Conservation (phyloP, 2,113 vertebrate genomes). For the Micromys minutus region DNA sequence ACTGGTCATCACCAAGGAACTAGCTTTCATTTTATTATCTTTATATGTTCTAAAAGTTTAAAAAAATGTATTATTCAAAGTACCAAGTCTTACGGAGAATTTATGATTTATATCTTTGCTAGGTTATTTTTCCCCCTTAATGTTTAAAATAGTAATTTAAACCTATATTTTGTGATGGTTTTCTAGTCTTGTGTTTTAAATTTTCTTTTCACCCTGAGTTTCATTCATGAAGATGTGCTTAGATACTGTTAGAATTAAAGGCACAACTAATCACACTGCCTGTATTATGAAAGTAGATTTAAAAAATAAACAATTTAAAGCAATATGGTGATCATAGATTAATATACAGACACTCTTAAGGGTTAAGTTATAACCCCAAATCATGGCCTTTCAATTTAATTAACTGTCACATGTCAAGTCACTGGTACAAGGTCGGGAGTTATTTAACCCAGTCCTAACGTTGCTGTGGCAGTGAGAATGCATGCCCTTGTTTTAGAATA, state of each 20-base stretch:
- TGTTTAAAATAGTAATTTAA: no score
- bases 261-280: no score
- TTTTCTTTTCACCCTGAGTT: slow-evolving; percentile 40
- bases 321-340: slow-evolving; percentile 48
- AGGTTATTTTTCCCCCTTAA: no score
- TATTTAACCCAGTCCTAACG: slow-evolving; percentile 18
- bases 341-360: slow-evolving; percentile 5
- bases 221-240: no score
- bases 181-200: slow-evolving; percentile 69
- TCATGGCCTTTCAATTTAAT: not conserved
- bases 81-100: slow-evolving; percentile 78
- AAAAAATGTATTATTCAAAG: slow-evolving; percentile 76
- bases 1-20: slow-evolving; percentile 71
- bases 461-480: slow-evolving; percentile 12
- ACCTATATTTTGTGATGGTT: slow-evolving; percentile 83
- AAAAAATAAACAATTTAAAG: no score
- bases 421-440: slow-evolving; percentile 14
- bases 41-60: slow-evolving; percentile 79
- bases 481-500: slow-evolving; percentile 14
- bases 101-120: slow-evolving; percentile 70
- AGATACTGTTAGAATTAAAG: slow-evolving; percentile 47
- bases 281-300: no score
- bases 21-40: no score
- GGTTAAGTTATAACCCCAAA: slow-evolving; percentile 3
- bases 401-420: not conserved